Conservation (phyloP, 2,888 invertebrate genomes). For the Harpalus rufipes region DNA sequence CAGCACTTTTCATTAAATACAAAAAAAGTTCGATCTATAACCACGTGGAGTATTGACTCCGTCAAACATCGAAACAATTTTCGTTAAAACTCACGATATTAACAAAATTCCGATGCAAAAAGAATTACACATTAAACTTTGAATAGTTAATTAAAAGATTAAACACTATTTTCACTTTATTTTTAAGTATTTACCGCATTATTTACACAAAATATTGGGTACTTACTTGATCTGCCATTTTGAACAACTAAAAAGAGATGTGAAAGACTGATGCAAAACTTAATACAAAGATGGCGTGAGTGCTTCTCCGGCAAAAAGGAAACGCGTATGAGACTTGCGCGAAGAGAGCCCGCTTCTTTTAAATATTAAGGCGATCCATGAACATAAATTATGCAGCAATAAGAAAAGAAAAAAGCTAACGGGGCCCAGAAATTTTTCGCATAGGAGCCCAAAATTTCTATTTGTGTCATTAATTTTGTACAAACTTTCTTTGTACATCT, state of each 20-base stretch:
- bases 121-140: neutral
- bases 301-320: conserved; percentile 9
- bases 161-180: conserved; percentile 56
- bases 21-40: conserved; percentile 27
- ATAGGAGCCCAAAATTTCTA: no score
- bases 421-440: no score
- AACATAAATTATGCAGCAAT: no score
- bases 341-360: neutral
- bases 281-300: conserved; percentile 45
- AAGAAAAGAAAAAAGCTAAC: no score
- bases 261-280: conserved; percentile 53
- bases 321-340: conserved; percentile 31
- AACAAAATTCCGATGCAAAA: neutral
- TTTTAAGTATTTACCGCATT: conserved; percentile 66
- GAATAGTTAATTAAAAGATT: neutral
- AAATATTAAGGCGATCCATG: no score
- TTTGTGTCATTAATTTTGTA: no score
- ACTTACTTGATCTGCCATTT: conserved; percentile 92
- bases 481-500: no score
- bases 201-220: conserved; percentile 67
- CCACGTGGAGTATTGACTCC: conserved; percentile 70
- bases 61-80: conserved; percentile 39
- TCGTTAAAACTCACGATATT: conserved; percentile 3
- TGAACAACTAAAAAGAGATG: conserved; percentile 80
- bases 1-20: neutral